phyloP scores from a whole-genome alignment of 2,113 vertebrate species.

The Chiloscyllium plagiosum region DNA sequence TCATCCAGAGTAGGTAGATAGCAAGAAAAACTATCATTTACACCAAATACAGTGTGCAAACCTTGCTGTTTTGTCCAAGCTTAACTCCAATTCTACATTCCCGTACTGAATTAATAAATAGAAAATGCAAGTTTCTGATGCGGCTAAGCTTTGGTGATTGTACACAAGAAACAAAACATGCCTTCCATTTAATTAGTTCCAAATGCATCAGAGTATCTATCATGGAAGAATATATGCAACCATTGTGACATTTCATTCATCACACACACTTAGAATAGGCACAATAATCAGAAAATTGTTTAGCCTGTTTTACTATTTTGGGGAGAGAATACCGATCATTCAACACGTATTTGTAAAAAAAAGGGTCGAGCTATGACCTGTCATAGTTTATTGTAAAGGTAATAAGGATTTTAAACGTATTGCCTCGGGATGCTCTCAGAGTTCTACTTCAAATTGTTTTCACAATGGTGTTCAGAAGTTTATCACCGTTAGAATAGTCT shows the following conservation, averaged over 20 bases:
- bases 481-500: not conserved
- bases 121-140: not conserved
- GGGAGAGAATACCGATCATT: not conserved
- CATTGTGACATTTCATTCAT: not conserved
- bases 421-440: not conserved
- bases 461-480: not conserved
- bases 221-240: not conserved
- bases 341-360: not conserved
- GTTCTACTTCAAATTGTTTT: not conserved
- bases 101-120: not conserved
- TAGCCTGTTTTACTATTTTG: conserved; percentile 5
- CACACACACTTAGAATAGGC: not conserved
- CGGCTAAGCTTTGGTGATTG: not conserved
- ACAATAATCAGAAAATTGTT: not conserved
- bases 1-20: not conserved
- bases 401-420: not conserved
- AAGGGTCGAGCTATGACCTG: not conserved
- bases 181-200: not conserved
- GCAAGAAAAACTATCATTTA: not conserved
- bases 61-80: not conserved
- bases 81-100: not conserved
- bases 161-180: not conserved
- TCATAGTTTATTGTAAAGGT: not conserved
- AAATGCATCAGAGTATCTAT: not conserved
- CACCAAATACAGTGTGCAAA: not conserved